Evolutionary conservation across 2,888 invertebrate genomes (phyloP).

Genomic region (Thera britannica): DNA sequence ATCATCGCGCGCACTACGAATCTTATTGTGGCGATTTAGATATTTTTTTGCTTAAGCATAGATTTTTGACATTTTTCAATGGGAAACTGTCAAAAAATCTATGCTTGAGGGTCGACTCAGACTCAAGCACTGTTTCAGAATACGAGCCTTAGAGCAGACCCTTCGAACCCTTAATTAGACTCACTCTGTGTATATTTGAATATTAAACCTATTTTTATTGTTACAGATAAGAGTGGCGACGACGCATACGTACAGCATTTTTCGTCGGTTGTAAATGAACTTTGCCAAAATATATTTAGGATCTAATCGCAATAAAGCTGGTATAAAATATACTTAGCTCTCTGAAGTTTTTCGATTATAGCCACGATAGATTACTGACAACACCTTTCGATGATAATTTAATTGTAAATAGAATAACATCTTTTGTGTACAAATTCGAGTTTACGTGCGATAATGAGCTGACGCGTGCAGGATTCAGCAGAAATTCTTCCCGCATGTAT

Average conservation of each 20-base stretch:
- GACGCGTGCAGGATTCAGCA: no score
- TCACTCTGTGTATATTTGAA: background rate
- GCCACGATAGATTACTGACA: conserved; percentile 5
- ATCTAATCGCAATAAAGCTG: background rate
- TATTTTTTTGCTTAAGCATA: no score
- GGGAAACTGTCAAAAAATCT: no score
- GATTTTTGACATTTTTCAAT: no score
- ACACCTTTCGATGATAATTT: background rate
- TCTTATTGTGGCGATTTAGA: no score
- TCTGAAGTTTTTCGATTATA: background rate
- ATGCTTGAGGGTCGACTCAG: no score
- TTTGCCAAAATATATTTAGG: conserved; percentile 10
- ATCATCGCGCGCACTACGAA: no score
- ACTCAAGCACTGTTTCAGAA: no score
- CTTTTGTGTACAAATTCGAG: no score
- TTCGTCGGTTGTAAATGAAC: conserved; percentile 1
- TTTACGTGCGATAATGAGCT: no score
- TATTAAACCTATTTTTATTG: conserved; percentile 8
- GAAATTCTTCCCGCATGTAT: no score
- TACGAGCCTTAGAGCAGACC: no score
- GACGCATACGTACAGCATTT: background rate
- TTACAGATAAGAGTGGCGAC: conserved; percentile 13
- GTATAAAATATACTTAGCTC: background rate
- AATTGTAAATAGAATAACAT: background rate
- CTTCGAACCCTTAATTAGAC: background rate